Base-by-base conservation (phyloP, 1,140 invertebrate genomes). In the Apocrypta bakeri region DNA sequence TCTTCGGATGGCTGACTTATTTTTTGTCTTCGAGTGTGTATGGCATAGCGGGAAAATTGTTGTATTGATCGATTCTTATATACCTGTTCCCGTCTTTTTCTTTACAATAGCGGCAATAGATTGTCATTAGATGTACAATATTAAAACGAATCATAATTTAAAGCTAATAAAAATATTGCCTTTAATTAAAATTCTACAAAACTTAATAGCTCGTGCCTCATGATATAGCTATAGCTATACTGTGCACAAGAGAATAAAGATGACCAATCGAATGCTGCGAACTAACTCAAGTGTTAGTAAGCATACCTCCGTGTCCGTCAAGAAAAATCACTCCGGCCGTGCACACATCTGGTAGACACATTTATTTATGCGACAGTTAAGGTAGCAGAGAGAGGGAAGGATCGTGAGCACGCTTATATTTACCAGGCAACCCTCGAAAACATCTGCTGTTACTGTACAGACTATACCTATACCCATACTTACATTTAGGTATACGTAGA, bases 261-360 rank as follows among this genome's bases (percentile, higher is more conserved):
- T 21, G n/a, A 56, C 21, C 48, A 17, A 48, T 56, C 8, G 14
- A n/a, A n/a, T n/a, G n/a, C n/a, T n/a, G n/a, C n/a, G n/a, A 56
- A 56, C 48, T 56, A 21, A 6, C 48, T 56, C 48, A 2, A 56
- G 48, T 7, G 40, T 7, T 1, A 42, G 40, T 12, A 42, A 42
- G 12, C 7, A 42, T 14, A 11, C 48, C 0, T 21, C 76, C 27
- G 42, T 76, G 31, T 48, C 74, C 69, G 63, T 42, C 3, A 75
- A 71, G 73, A 42, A 66, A 86, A 84, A 79, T 82, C 77, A 56
- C 48, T 56, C 48, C 21, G 7, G 17, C 79, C 33, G 12, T 1
- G 29, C 63, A 77, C 87, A 79, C 87, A 89, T 87, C 88, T 89
- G 88, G 86, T 74, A n/a, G 79, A 33, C 85, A 86, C 83, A 84